These are phyloP conservation scores for Nycticorax nycticorax DNA, from an alignment of 2,113 vertebrate species.

Conservation along the genomic window DNA sequence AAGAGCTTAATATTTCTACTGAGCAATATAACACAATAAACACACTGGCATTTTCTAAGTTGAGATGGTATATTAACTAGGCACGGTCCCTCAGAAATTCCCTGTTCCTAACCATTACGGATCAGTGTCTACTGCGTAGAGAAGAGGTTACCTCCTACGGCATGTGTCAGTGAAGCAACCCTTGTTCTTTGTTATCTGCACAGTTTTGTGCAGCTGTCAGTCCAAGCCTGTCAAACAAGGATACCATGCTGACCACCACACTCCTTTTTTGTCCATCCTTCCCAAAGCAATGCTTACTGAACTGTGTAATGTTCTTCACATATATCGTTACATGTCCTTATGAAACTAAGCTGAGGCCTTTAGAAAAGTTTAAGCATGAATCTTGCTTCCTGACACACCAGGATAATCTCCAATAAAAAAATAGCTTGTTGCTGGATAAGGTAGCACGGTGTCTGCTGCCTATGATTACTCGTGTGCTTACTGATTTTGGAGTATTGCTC, in stretches of 20 bases:
- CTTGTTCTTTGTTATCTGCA: not conserved
- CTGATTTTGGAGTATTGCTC: not conserved
- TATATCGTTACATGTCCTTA: not conserved
- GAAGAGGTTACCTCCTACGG: not conserved
- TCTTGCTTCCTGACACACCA: not conserved
- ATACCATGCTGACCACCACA: accelerated
- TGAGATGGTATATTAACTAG: not conserved
- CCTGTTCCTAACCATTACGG: not conserved
- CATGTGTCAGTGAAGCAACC: not conserved
- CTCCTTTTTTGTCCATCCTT: not conserved
- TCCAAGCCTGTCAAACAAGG: not conserved
- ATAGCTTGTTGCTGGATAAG: not conserved
- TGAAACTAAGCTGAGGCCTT: not conserved
- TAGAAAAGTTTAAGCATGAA: not conserved
- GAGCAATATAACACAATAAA: not conserved
- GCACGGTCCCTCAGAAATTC: not conserved
- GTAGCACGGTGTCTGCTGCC: not conserved
- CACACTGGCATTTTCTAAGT: not conserved
- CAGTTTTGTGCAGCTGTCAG: not conserved
- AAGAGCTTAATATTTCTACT: not conserved
- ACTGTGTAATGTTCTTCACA: not conserved
- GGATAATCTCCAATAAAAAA: not conserved
- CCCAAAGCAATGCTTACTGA: not conserved
- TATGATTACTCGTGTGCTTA: not conserved
- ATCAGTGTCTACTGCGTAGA: not conserved